Conservation (phyloP, 2,888 invertebrate species). For the Cataglyphis rosenhaueri region DNA sequence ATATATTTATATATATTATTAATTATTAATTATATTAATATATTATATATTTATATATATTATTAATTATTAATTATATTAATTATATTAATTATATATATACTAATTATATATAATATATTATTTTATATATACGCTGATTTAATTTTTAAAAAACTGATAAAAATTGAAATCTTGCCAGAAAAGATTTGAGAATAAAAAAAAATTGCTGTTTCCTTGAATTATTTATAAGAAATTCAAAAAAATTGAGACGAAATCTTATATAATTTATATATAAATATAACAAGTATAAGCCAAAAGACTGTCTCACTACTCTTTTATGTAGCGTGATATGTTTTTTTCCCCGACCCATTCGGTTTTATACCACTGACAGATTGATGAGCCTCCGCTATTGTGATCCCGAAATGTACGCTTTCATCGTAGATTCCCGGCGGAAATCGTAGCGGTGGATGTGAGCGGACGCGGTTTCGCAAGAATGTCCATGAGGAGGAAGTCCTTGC, state of each 20-base stretch:
- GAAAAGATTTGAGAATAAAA: background rate
- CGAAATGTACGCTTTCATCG: conserved; percentile 10
- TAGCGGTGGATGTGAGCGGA: conserved; percentile 96
- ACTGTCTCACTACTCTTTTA: conserved; percentile 4
- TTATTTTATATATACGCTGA: background rate
- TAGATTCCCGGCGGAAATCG: conserved; percentile 95
- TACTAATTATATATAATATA: no score
- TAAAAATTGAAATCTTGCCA: background rate
- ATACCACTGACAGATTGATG: conserved; percentile 5
- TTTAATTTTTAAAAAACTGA: background rate
- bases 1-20: no score
- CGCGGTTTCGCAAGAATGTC: conserved; percentile 96
- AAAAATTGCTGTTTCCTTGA: background rate
- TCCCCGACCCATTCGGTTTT: conserved; percentile 1
- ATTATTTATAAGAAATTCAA: background rate
- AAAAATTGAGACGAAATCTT: background rate
- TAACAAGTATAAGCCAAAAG: conserved; percentile 21
- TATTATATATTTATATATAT: background rate
- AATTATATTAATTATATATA: no score
- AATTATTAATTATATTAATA: no score
- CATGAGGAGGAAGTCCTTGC: conserved; percentile 92
- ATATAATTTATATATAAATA: background rate
- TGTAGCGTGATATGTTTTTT: background rate
- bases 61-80: no score
- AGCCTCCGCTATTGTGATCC: conserved; percentile 25